A percentile compares a stretch with the other conserved stretches of the same genome.
These are phyloP conservation scores for Limnephilus lunatus DNA, from an alignment of 2,888 invertebrate species.

Conservation along the genomic window DNA sequence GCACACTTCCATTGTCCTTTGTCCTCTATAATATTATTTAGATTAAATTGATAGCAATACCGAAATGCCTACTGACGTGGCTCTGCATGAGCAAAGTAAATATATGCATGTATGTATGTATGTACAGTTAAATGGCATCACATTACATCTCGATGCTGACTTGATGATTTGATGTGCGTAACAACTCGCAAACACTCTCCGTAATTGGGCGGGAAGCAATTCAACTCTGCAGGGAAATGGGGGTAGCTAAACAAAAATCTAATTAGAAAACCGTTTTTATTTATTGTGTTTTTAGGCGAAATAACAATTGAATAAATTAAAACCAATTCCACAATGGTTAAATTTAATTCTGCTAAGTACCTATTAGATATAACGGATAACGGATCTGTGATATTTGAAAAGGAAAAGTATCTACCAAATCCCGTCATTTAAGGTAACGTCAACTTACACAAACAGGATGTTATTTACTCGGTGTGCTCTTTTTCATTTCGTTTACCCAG, in stretches of 20 bases:
- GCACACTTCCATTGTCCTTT: neutral
- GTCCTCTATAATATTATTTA: neutral
- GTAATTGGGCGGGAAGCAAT: conserved; percentile 11
- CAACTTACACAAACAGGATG: neutral
- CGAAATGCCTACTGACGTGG: neutral
- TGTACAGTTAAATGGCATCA: neutral
- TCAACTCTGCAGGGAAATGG: neutral
- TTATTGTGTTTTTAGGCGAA: neutral
- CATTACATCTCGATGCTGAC: neutral
- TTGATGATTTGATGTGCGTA: neutral
- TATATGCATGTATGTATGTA: no score
- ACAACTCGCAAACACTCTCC: neutral
- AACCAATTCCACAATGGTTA: no score
- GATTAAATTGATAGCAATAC: neutral
- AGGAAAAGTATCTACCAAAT: neutral
- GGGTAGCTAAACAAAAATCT: neutral
- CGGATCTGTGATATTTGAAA: neutral
- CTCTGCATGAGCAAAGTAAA: neutral
- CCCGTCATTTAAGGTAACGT: neutral
- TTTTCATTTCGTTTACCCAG: neutral
- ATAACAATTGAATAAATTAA: no score
- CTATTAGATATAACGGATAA: neutral
- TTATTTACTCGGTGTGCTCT: neutral
- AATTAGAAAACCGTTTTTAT: neutral
- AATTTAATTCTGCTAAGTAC: no score